phyloP scores from a whole-genome alignment of 2,113 vertebrate genomes.

The Notiomystis cincta region DNA sequence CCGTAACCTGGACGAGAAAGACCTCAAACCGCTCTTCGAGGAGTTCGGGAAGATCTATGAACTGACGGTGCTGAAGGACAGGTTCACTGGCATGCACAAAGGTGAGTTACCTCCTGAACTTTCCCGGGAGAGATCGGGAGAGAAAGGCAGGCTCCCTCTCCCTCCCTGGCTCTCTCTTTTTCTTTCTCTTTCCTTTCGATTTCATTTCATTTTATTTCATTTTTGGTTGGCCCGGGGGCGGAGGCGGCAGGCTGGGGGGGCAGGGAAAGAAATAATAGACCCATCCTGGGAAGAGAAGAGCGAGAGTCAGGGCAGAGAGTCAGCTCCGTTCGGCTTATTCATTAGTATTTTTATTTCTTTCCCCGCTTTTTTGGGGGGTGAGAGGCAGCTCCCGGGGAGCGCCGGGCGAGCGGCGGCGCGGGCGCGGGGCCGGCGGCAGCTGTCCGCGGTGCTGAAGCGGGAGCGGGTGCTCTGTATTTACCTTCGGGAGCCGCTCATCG shows the following conservation, averaged over 20 bases:
- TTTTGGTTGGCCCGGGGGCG: slow-evolving; percentile 18
- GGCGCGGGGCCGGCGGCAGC: slow-evolving; percentile 29
- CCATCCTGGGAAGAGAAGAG: slow-evolving; percentile 4
- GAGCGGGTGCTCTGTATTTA: neutral
- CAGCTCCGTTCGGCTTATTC: neutral
- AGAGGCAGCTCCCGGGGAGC: neutral
- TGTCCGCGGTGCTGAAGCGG: slow-evolving; percentile 77
- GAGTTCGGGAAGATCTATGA: slow-evolving; percentile 99
- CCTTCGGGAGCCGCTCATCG: neutral
- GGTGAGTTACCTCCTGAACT: slow-evolving; percentile 83
- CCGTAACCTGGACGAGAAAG: slow-evolving; percentile 99
- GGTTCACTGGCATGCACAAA: slow-evolving; percentile 99
- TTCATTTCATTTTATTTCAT: slow-evolving; percentile 60
- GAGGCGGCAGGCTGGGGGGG: slow-evolving; percentile 5
- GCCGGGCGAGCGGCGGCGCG: neutral
- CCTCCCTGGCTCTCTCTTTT: neutral
- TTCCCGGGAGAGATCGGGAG: slow-evolving; percentile 63
- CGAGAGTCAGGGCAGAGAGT: neutral
- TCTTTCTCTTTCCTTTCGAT: slow-evolving; percentile 46
- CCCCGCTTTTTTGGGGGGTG: neutral
- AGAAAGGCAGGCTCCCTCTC: slow-evolving; percentile 26
- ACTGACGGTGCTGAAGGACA: slow-evolving; percentile 99
- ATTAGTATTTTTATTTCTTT: neutral
- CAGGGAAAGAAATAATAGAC: slow-evolving; percentile 57
- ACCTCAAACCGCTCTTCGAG: slow-evolving; percentile 99